Conservation (phyloP, 2,113 vertebrate genomes). For the Ceyx melanurus region DNA sequence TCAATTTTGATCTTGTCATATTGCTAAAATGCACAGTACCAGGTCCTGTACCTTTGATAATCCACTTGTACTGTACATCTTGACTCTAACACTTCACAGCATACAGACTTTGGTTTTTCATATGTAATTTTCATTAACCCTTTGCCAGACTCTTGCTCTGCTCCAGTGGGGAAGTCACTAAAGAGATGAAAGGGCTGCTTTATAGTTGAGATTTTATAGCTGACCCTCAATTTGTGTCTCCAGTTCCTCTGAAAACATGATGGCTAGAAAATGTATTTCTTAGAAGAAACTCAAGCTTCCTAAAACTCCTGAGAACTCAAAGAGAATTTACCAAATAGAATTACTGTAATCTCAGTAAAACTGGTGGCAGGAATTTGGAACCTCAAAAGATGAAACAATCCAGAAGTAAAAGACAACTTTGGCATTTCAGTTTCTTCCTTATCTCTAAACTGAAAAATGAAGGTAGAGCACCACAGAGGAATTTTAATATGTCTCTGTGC, state of each 20-base stretch:
- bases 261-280: background rate
- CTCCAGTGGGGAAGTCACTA: background rate
- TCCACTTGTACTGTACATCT: background rate
- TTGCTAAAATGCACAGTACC: background rate
- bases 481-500: background rate
- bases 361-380: background rate
- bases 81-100: background rate
- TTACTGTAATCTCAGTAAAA: background rate
- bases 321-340: background rate
- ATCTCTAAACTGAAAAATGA: background rate
- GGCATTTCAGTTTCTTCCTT: background rate
- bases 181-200: background rate
- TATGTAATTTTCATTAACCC: background rate
- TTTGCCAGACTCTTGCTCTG: background rate
- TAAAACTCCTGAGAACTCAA: background rate
- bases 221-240: background rate
- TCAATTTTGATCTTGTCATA: conserved; percentile 25
- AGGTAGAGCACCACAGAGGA: background rate
- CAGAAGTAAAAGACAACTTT: background rate
- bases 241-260: background rate
- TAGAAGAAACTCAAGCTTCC: background rate
- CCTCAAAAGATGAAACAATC: background rate
- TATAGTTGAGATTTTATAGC: background rate
- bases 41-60: conserved; percentile 5
- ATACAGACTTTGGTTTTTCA: background rate